Evolutionary conservation across 23 tunicate species (phyloP).

Genomic region (Ciona savignyi): DNA sequence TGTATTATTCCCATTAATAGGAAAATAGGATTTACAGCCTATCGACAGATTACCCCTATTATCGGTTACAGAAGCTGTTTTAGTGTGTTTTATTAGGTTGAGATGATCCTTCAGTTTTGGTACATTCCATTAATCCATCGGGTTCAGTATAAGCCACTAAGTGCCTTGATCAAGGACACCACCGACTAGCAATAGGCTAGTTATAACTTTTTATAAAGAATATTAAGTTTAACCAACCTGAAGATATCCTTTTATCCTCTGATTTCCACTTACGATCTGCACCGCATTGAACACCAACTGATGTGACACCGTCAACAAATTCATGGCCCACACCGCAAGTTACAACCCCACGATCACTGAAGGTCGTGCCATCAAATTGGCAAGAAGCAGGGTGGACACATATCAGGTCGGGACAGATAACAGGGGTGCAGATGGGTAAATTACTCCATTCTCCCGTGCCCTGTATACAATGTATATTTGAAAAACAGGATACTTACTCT

Average conservation of each 20-base stretch:
- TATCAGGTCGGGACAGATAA: constrained; percentile 27
- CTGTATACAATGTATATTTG: constrained; percentile 21
- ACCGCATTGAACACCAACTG: constrained; percentile 17
- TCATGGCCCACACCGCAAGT: constrained; percentile 56
- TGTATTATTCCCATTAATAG: no score
- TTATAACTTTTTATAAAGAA: no score
- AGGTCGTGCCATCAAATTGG: constrained; percentile 30
- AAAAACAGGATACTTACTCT: neutral
- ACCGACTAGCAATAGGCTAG: no score
- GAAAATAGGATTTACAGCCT: no score
- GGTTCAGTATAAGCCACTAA: no score
- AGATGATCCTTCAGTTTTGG: no score
- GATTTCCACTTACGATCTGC: constrained; percentile 37
- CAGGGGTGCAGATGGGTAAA: constrained; percentile 39
- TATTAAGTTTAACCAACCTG: neutral
- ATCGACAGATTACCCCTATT: no score
- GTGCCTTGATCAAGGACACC: no score
- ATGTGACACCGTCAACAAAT: constrained; percentile 16
- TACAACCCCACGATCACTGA: constrained; percentile 8
- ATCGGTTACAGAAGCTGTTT: no score
- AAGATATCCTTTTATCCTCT: neutral
- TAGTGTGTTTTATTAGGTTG: no score
- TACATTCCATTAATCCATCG: no score
- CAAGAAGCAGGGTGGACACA: constrained; percentile 52
- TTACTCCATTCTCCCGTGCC: constrained; percentile 36